Percentiles rank a stretch among this genome's conserved stretches.
Conservation (phyloP, 2,113 vertebrate genomes). For the Gambusia holbrooki region DNA sequence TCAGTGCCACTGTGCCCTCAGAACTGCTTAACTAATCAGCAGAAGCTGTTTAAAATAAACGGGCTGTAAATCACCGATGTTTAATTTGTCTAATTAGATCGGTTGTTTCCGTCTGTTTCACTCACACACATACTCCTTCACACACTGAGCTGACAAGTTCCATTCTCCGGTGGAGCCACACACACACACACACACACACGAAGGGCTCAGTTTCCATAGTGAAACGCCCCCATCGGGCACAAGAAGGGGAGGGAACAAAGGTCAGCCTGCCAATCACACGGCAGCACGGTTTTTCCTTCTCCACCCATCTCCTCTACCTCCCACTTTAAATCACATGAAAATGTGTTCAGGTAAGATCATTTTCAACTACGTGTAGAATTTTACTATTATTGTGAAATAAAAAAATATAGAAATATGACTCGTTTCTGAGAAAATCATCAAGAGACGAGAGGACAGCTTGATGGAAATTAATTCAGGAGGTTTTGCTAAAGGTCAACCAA, state of each 20-base stretch:
- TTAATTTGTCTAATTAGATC: slow-evolving; percentile 3
- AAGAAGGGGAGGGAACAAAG: slow-evolving; percentile 55
- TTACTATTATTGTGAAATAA: neutral
- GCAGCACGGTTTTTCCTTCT: slow-evolving; percentile 37
- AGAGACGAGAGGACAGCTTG: neutral
- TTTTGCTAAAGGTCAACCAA: slow-evolving; percentile 44
- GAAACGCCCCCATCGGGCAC: slow-evolving; percentile 68
- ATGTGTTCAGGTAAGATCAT: slow-evolving; percentile 15
- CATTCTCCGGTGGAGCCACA: slow-evolving; percentile 57
- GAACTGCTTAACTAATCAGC: slow-evolving; percentile 1
- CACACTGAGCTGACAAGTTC: slow-evolving; percentile 68
- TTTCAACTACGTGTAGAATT: neutral
- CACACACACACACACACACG: slow-evolving; percentile 16
- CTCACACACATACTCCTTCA: slow-evolving; percentile 35
- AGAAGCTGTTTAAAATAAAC: slow-evolving; percentile 4
- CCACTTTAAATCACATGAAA: slow-evolving; percentile 32
- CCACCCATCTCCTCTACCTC: slow-evolving; percentile 18
- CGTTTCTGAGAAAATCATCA: neutral
- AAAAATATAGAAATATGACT: neutral
- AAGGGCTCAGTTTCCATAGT: slow-evolving; percentile 68
- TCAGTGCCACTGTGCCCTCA: slow-evolving; percentile 13
- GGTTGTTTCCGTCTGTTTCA: slow-evolving; percentile 14
- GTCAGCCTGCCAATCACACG: slow-evolving; percentile 58
- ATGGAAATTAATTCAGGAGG: slow-evolving; percentile 26
- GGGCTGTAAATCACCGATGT: neutral